Evolutionary conservation across 2,113 vertebrate species (phyloP).

Genomic region (Clinocottus analis): DNA sequence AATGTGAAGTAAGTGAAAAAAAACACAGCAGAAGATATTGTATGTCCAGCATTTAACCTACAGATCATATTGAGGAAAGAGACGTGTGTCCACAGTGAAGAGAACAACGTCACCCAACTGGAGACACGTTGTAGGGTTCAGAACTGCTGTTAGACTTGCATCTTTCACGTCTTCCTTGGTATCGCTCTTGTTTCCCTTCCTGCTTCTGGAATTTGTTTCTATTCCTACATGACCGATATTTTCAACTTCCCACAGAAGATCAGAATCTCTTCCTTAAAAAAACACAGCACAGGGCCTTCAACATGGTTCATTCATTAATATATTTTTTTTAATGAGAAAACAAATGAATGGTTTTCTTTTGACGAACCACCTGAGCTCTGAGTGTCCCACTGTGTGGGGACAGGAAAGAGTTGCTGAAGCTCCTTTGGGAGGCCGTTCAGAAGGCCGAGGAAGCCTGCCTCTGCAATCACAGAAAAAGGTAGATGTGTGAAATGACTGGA

Average conservation of each 20-base stretch:
- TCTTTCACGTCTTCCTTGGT: slow-evolving; percentile 21
- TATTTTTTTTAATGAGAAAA: background rate
- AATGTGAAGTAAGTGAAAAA: background rate
- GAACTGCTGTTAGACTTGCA: slow-evolving; percentile 72
- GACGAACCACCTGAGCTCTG: slow-evolving; percentile 55
- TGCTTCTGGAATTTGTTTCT: slow-evolving; percentile 39
- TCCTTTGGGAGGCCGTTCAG: slow-evolving; percentile 78
- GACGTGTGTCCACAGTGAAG: slow-evolving; percentile 84
- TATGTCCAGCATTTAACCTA: slow-evolving; percentile 66
- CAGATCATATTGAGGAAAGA: slow-evolving; percentile 91
- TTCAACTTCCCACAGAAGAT: slow-evolving; percentile 2
- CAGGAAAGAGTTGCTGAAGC: slow-evolving; percentile 72
- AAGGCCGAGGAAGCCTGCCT: slow-evolving; percentile 86
- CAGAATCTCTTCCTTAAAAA: slow-evolving; percentile 52
- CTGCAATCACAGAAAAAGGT: slow-evolving; percentile 66
- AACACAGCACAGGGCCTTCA: background rate
- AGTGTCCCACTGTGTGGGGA: slow-evolving; percentile 18
- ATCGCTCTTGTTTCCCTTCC: slow-evolving; percentile 31
- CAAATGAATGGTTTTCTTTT: background rate
- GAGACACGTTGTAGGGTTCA: slow-evolving; percentile 89
- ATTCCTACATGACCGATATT: slow-evolving; percentile 20
- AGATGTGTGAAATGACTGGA: background rate
- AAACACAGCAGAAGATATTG: background rate
- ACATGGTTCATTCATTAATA: background rate
- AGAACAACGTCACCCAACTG: slow-evolving; percentile 76